Evolutionary conservation across 2,113 vertebrate species (phyloP), one percentile per base, ranked within the genome.

Genomic region (Peromyscus californicus): DNA sequence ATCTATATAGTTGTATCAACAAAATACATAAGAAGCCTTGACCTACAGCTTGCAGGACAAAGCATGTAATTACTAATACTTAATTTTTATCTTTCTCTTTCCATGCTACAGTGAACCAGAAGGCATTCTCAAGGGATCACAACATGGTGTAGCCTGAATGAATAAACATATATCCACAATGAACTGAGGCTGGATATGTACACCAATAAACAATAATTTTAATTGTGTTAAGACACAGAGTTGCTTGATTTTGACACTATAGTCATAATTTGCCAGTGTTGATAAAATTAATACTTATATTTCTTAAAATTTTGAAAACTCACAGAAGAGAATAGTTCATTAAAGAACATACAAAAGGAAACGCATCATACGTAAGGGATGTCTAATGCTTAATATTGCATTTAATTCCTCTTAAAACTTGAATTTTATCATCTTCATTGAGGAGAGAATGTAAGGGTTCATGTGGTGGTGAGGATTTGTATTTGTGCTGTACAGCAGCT

Each of bases 201-300:
- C 33, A 24, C 17, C 15, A 6, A 33, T 76, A 29, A 45, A 51
- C 63, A 92, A 92, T 45, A 78, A 75, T 36, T 57, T 63, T 48
- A 88, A 63, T 65, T 75, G 3, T 29, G 2, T 63, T 36, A 85
- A 88, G 7, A 54, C 16, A 42, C 21, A 76, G 42, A 54, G 0
- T 84, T 74, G 15, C 45, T 90, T 89, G 10, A 59, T 72, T 67
- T 70, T 75, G 2, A 65, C 88, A 79, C 3, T 33, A 5, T 0
- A 70, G 6, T 8, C 90, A 39, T 61, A 21, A 42, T 7, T 79
- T 45, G 4, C 31, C 76, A 10, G 72, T 69, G 29, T n/a, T 85
- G 15, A 29, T 94, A 51, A 54, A 76, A 22, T 84, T 19, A 79
- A 79, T 48, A 65, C 31, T 82, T 91, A 31, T 17, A 79, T 95